Base-by-base conservation (phyloP, 1,140 invertebrate species). In the Periplaneta americana region DNA sequence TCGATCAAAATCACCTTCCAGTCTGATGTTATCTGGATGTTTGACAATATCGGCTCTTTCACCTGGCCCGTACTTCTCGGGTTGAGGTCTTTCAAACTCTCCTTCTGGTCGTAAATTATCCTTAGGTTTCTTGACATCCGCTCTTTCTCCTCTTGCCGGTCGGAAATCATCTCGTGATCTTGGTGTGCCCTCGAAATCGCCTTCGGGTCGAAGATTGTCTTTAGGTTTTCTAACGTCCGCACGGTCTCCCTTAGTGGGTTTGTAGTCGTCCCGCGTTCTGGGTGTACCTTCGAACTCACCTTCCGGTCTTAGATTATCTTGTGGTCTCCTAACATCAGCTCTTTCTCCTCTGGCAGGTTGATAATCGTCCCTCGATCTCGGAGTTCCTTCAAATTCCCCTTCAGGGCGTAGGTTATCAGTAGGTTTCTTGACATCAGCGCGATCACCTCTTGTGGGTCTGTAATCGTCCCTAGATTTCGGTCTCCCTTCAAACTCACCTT, bases 171-270 rank as follows among this genome's bases (percentile, higher is more conserved):
- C 90, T n/a, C 87, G 88, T 39, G 89, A 90, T 18, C 87, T 88
- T 83, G 88, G 87, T 34, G 86, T 88, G 31, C 36, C 85, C 79
- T 91, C 89, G 84, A 93, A 92, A 15, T 91, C 88, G 28, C 93
- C 93, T 87, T 92, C 92, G 81, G 90, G 89, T 83, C 87, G 89
- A 28, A 93, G 86, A 85, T 94, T 93, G 87, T 94, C 92, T 84
- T 91, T 88, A 74, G 91, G 91, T 85, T 88, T 91, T 48, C 89
- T 90, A 37, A 91, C 91, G 15, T 89, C 86, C 48, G 91, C 89
- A 83, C 91, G 88, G 82, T 93, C 92, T 0, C 90, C 89, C 22
- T 76, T 84, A n/a, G 75, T 85, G 15, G 83, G 84, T 18, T 83
- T 85, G 82, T 87, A 89, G 82, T 89, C 89, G 83, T 88, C 88